Evolutionary conservation across 2,888 invertebrate genomes (phyloP), one percentile per base, ranked within the genome.

Genomic region (Ochlodes sylvanus): DNA sequence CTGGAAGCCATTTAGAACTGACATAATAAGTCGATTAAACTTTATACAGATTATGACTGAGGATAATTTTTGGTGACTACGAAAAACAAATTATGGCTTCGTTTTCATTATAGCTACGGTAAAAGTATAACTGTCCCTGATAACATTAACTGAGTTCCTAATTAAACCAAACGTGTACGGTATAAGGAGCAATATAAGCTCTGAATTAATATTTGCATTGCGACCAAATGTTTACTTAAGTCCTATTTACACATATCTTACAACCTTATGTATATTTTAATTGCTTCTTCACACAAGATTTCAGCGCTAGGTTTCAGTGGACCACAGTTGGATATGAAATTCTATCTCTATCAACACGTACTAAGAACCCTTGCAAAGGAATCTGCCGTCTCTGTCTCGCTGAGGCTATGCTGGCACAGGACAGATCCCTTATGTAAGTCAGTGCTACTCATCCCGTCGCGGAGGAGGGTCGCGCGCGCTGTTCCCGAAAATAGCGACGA

Each of bases 371-470:
- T 85, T 84, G 83, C 79, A 81, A 83, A 84, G 81, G 77, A 69
- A 75, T 87, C 77, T 77, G 75, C 86, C 75, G 75, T 92, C 92
- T 86, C 86, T 82, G 75, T 92, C 90, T 76, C 75, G 72, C 85
- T 79, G 78, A 77, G 77, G 79, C 84, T 85, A 78, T 79, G 85
- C 84, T 88, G 86, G 88, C 85, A 86, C 84, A 82, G 86, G 86
- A 82, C 79, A 79, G 85, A 82, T 90, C 89, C 92, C 93, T 92
- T 92, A 93, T 90, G 90, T 93, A 92, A 92, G 92, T 84, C 90
- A 93, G 93, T 92, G 85, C 87, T 88, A 77, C 77, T 75, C 75
- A 74, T 77, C 73, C 75, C 71, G 73, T 74, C 79, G 76, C 68
- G 62, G 41, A 44, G 79, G 69, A 61, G 75, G 80, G 87, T 79